These are phyloP conservation scores for Sinosuthora webbiana DNA, from an alignment of 2,113 vertebrate species.

Conservation along the genomic window DNA sequence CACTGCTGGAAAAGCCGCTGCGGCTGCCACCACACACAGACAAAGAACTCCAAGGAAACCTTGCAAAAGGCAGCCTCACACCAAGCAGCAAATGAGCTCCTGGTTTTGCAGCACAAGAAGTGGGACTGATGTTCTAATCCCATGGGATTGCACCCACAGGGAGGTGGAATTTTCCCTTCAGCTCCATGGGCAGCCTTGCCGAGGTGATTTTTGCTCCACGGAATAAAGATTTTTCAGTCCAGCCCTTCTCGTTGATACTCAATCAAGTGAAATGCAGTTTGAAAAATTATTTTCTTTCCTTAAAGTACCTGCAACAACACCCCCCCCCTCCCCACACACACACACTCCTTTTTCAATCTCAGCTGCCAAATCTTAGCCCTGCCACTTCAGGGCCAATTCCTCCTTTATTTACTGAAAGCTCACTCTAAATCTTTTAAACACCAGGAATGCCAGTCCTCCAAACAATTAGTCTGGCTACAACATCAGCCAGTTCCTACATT, in stretches of 20 bases:
- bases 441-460: not conserved
- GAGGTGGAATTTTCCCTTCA: not conserved
- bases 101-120: not conserved
- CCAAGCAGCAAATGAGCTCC: not conserved
- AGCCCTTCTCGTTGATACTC: not conserved
- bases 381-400: slow-evolving; percentile 23
- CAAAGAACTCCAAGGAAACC: not conserved
- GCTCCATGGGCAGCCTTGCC: not conserved
- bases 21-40: not conserved
- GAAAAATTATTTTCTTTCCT: not conserved
- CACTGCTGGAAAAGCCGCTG: not conserved
- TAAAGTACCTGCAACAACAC: not conserved
- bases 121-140: not conserved
- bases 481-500: not conserved
- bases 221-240: not conserved
- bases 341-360: not conserved
- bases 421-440: slow-evolving; percentile 29
- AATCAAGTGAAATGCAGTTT: not conserved
- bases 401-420: slow-evolving; percentile 51
- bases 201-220: not conserved
- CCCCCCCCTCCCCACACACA: accelerated
- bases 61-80: not conserved
- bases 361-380: not conserved
- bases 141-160: accelerated
- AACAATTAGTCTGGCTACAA: slow-evolving; percentile 23